Base-by-base conservation (phyloP, 2,113 vertebrate genomes). In the Carassius gibelio region DNA sequence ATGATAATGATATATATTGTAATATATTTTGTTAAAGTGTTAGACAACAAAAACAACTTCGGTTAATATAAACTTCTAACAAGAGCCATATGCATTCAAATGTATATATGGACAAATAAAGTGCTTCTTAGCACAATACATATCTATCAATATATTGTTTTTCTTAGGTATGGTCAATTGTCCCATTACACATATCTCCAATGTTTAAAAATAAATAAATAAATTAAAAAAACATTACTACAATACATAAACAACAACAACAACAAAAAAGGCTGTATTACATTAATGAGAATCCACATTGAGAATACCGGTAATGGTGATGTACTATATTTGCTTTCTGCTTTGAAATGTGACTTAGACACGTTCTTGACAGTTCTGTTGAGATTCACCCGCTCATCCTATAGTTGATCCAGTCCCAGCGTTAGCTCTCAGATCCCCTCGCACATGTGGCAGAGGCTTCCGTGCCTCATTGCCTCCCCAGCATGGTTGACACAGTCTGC, bases 401-500 rank as follows among this genome's bases (percentile, higher is more conserved):
- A 48, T 61, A 82, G 30, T 79, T 57, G 83, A 66, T 83, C 23
- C 26, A 48, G 83, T 79, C 64, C 61, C 82, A 83, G 62, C 62
- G 57, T 48, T 66, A 34, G 55, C 34, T 26, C 30, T 84, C 23
- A 21, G 69, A 74, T 23, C 57, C 7, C 76, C 76, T 14, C 36
- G 59, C 66, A 59, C 71, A 84, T 86, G 66, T 82, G 71, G 75
- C 23, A 14, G 57, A 52, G 71, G 81, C 64, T 50, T 48, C 75
- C 84, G 71, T 71, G 89, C 88, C 84, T 91, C 34, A 88, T 89
- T 86, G 86, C 74, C 26, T 59, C 84, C 85, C 17, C 0, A 85
- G 78, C 83, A 80, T 88, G 87, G 83, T 23, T 86, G 82, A 90
- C 87, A 86, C 38, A 82, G 88, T 85, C 83, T 79, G 62, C 68